Percentiles rank a stretch among this genome's conserved stretches.
Conservation (phyloP, 2,888 invertebrate species). For the Mechanitis mazaeus region DNA sequence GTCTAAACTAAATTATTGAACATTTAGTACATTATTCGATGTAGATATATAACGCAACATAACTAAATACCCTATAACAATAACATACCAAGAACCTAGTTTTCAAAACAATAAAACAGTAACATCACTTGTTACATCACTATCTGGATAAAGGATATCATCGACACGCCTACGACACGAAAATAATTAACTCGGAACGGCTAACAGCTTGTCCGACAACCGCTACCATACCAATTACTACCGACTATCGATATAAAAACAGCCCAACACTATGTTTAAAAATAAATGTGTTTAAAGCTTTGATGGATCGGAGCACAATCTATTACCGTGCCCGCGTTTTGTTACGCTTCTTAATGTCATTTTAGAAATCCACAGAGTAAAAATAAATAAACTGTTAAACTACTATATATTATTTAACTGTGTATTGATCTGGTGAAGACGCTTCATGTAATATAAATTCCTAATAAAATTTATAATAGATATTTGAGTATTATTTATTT, state of each 20-base stretch:
- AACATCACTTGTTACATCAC: conserved; percentile 52
- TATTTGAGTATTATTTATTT: too few relatives aligned
- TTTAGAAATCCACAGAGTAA: conserved; percentile 1
- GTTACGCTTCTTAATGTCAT: conserved; percentile 12
- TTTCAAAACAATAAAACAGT: conserved; percentile 32
- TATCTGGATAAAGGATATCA: conserved; percentile 60
- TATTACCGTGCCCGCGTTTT: conserved; percentile 39
- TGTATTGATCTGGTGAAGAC: too few relatives aligned
- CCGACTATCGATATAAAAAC: conserved; percentile 69
- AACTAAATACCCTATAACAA: neutral
- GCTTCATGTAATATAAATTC: too few relatives aligned
- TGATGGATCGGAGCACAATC: conserved; percentile 67
- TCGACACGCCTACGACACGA: conserved; percentile 70
- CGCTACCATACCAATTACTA: conserved; percentile 74
- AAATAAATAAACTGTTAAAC: neutral
- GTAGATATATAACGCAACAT: too few relatives aligned
- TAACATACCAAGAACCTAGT: conserved; percentile 1
- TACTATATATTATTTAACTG: too few relatives aligned
- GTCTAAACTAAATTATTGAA: too few relatives aligned
- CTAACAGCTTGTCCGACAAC: conserved; percentile 72
- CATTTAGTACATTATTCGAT: too few relatives aligned
- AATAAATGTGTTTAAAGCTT: conserved; percentile 66
- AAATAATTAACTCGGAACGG: conserved; percentile 72
- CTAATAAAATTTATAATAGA: too few relatives aligned
- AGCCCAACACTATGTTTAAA: conserved; percentile 57